These are phyloP conservation scores for Drosophila parthenogenetica DNA, from an alignment of 2,888 invertebrate genomes.

Conservation along the genomic window DNA sequence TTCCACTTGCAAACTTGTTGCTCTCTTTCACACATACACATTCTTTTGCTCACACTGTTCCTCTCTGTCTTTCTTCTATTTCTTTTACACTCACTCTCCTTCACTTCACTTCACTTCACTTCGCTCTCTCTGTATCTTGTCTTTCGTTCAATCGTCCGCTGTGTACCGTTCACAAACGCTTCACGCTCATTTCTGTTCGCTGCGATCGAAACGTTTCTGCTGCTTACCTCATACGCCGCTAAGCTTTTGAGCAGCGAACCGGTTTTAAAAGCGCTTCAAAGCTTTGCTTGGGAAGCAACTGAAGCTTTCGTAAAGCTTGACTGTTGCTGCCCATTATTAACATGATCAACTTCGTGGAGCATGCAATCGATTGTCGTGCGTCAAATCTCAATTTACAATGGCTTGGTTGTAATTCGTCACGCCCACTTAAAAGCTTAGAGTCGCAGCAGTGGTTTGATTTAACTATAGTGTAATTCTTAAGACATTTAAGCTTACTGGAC, in stretches of 20 bases:
- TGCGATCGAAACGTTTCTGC: conserved; percentile 65
- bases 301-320: conserved; percentile 23
- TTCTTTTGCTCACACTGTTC: conserved; percentile 38
- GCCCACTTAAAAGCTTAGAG: not conserved
- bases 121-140: conserved; percentile 30
- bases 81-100: conserved; percentile 24
- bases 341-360: not conserved
- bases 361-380: conserved; percentile 3
- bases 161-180: conserved; percentile 82
- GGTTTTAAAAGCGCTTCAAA: conserved; percentile 11
- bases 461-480: conserved; percentile 3
- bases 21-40: conserved; percentile 59
- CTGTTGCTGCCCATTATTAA: not conserved
- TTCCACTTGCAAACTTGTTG: conserved; percentile 80
- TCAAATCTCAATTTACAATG: not conserved
- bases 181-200: conserved; percentile 81
- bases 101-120: conserved; percentile 20
- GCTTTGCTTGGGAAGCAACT: conserved; percentile 32
- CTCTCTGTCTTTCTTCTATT: conserved; percentile 12
- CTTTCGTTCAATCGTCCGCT: conserved; percentile 59
- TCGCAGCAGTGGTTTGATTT: not conserved
- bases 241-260: conserved; percentile 44
- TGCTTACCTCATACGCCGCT: conserved; percentile 71
- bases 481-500: not conserved
- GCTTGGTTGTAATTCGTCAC: not conserved